Evolutionary conservation across 2,797 vertebrate genomes (phyloP), one percentile per base, ranked within the genome.

Genomic region (Arctocebus calabarensis): DNA sequence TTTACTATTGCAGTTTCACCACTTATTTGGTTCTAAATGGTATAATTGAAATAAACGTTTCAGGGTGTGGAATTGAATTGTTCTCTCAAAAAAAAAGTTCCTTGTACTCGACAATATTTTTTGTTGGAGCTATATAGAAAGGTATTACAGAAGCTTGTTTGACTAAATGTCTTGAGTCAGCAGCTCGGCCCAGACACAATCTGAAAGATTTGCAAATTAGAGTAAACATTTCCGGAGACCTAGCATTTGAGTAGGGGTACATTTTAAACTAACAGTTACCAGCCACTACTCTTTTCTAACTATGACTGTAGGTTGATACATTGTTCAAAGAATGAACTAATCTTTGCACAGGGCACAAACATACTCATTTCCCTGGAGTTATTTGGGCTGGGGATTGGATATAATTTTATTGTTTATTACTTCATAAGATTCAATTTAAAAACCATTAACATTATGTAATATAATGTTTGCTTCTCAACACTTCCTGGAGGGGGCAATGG

Each of bases 11-110:
- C 34, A 74, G 16, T 91, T 85, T 93, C 19, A 68, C 11, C 88
- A 68, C 6, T 92, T 96, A 43, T 70, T 70, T 90, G 62, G 34
- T 90, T 92, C 8, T 45, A 57, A 95, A 88, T 62, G 40, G 37
- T 64, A 92, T 52, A 85, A 68, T 85, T 95, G 45, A 96, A 93
- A 92, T 91, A 96, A 95, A 81, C 25, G 74, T 94, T 84, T 78
- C 57, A 71, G 20, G 74, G 27, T 91, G 27, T 66, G 87, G n/a
- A 96, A 95, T 61, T 43, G 2, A 96, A 95, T 61, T 43, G 2
- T 73, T 83, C 37, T 79, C 29, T 81, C 37, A 93, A 45, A 62
- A 84, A 55, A 88, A 59, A 89, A n/a, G 2, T 9, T 64, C 17
- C 29, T 77, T 90, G 48, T 13, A 71, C 71, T 90, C 81, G 29